Evolutionary conservation across 1,140 invertebrate species (phyloP), one percentile per base, ranked within the genome.

Genomic region (Pachypeltis micranthus): DNA sequence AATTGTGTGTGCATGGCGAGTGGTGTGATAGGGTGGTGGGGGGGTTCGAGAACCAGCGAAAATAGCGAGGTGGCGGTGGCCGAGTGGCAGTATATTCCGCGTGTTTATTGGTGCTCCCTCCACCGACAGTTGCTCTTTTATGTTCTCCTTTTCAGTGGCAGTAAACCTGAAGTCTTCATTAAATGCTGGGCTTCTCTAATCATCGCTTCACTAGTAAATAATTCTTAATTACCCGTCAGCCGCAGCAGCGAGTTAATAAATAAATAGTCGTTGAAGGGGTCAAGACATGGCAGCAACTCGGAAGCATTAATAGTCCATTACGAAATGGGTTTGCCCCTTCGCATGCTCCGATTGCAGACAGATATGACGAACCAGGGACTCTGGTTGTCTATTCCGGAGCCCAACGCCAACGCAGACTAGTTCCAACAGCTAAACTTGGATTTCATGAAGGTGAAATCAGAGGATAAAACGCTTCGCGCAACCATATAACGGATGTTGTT

Each of bases 151-250:
- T 51, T 21, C 47, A 21, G 47, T 51, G 47, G 47, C 47, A 14
- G 47, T 51, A 51, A 51, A 51, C 47, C 47, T 51, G 47, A 51
- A 51, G 47, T 51, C 47, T 51, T 51, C 47, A 51, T 51, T 51
- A 51, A 51, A 51, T 4, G 47, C 47, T 51, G 4, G 4, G 7
- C 47, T 21, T 21, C 21, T 21, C 47, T 51, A 51, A 51, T 51
- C 47, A 51, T 21, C 12, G 47, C 10, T 21, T 10, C 4, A 21
- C 47, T 21, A 51, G 47, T 51, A 51, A 51, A 51, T 51, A 51
- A 51, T 51, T 51, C 47, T 51, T 51, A 51, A 51, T 51, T 51
- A 51, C 47, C 47, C 47, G 47, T 51, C 47, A 51, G 47, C 10
- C 47, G 12, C 47, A 4, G 21, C 47, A 10, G 47, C 47, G 47